These are phyloP conservation scores for Enteromius unitaeniatus DNA, from an alignment of 2,797 vertebrate genomes.

Conservation along the genomic window DNA sequence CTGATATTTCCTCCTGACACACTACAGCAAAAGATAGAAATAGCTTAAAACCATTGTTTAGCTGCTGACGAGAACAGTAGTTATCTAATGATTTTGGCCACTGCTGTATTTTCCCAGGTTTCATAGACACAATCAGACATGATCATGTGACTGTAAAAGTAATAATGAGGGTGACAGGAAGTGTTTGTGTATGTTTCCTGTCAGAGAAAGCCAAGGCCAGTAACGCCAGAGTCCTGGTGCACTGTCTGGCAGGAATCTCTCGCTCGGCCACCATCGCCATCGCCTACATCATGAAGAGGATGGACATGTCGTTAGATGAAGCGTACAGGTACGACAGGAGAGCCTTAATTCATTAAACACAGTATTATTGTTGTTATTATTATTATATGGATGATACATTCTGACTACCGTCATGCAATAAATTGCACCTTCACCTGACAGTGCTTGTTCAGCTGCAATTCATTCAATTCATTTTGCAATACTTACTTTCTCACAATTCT, in stretches of 20 bases:
- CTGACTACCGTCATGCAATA: neutral
- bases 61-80: too few species aligned
- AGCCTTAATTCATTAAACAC: neutral
- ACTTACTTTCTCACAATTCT: neutral
- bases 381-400: neutral
- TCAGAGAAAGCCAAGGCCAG: conserved; percentile 95
- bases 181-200: conserved; percentile 53
- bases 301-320: conserved; percentile 96
- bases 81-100: too few species aligned
- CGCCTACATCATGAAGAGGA: conserved; percentile 98
- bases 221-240: conserved; percentile 89
- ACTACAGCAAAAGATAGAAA: too few species aligned
- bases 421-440: neutral
- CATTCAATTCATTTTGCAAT: neutral
- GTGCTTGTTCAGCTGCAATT: neutral
- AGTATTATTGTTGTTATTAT: neutral
- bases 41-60: too few species aligned
- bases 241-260: conserved; percentile 96
- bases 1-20: too few species aligned
- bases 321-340: conserved; percentile 88
- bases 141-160: neutral
- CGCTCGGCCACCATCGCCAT: conserved; percentile 97
- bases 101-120: neutral
- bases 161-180: neutral
- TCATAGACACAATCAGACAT: neutral